These are phyloP conservation scores for Pelosia muscerda DNA, from an alignment of 2,888 invertebrate species.

Conservation along the genomic window DNA sequence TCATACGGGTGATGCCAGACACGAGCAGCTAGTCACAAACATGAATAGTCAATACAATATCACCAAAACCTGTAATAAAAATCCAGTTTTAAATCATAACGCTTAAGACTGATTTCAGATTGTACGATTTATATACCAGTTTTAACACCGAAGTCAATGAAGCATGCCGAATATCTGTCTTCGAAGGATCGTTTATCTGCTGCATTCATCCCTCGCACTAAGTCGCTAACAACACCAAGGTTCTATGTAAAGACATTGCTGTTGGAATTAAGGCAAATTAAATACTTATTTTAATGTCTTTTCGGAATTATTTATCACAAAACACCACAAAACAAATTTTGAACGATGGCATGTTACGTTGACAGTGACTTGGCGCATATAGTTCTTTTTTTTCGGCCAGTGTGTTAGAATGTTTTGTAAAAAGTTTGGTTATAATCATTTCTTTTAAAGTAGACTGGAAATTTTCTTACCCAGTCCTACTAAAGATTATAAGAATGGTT, in stretches of 20 bases:
- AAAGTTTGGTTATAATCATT: slow-evolving; percentile 15
- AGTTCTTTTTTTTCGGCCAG: slow-evolving; percentile 37
- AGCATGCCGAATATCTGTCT: slow-evolving; percentile 77
- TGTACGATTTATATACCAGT: slow-evolving; percentile 59
- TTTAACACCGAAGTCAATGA: slow-evolving; percentile 79
- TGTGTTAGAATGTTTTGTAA: background rate
- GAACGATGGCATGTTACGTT: slow-evolving; percentile 43
- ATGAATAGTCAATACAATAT: background rate
- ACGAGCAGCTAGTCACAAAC: background rate
- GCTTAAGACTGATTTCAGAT: background rate
- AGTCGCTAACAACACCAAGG: slow-evolving; percentile 50
- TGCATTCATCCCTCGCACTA: slow-evolving; percentile 52
- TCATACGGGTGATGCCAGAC: background rate
- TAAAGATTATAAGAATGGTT: too few relatives aligned
- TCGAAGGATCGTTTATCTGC: slow-evolving; percentile 74
- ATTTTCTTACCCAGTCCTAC: background rate
- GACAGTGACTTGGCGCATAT: slow-evolving; percentile 36
- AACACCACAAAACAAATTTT: slow-evolving; percentile 58
- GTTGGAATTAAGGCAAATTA: slow-evolving; percentile 35
- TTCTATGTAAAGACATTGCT: slow-evolving; percentile 47
- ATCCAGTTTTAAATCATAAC: background rate
- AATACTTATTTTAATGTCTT: slow-evolving; percentile 34
- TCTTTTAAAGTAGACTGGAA: background rate
- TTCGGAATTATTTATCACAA: slow-evolving; percentile 44
- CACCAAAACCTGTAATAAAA: background rate